phyloP scores from a whole-genome alignment of 2,797 vertebrate species.

The Spinus olivaceus region DNA sequence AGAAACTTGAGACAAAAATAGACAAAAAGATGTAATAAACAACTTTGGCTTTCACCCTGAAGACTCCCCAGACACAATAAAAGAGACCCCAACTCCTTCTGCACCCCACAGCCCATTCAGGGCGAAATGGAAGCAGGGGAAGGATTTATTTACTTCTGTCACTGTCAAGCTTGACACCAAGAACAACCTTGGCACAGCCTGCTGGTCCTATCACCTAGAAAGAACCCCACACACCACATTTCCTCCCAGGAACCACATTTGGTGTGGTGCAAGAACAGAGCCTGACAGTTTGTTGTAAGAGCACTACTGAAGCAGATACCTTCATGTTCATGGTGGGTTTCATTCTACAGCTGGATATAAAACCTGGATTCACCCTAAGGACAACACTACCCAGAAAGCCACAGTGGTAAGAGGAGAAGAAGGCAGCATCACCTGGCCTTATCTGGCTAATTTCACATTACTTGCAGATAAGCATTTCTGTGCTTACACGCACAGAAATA shows the following conservation, averaged over 20 bases:
- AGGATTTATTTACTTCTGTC: neutral
- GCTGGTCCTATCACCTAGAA: neutral
- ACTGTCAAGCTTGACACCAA: neutral
- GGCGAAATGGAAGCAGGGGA: neutral
- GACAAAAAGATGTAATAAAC: neutral
- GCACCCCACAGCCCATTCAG: neutral
- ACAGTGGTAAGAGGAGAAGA: neutral
- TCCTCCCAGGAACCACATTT: neutral
- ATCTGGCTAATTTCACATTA: neutral
- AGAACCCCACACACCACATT: neutral
- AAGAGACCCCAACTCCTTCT: neutral
- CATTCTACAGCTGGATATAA: neutral
- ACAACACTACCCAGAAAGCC: neutral
- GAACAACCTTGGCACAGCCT: neutral
- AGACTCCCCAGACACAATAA: neutral
- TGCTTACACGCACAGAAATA: rapidly evolving
- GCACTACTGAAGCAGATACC: neutral
- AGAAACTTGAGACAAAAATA: neutral
- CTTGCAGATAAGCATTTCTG: neutral
- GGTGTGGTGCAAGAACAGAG: rapidly evolving
- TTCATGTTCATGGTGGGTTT: rapidly evolving
- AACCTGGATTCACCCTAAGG: neutral
- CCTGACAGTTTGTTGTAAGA: neutral
- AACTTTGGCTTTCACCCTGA: neutral
- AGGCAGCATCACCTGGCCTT: neutral